These are phyloP conservation scores for Siniperca undulata DNA, from an alignment of 2,797 vertebrate species.

Conservation along the genomic window DNA sequence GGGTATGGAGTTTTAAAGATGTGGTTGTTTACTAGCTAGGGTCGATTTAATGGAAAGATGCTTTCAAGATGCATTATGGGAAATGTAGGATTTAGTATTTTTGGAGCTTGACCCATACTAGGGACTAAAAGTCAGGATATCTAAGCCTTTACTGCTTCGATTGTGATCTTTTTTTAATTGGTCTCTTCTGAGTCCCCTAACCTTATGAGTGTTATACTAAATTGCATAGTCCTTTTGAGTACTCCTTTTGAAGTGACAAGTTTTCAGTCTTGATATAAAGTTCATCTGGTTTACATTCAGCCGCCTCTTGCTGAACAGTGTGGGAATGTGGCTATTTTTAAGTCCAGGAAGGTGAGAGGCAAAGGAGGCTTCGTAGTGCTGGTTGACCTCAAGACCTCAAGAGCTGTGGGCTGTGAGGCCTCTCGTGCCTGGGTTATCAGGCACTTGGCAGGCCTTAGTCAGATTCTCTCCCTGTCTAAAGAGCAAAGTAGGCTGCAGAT, in stretches of 20 bases:
- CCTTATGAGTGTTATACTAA: not conserved
- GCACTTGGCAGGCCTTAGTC: conserved; percentile 64
- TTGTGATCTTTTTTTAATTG: not conserved
- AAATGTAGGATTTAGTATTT: not conserved
- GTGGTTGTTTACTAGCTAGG: not conserved
- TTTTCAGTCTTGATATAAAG: conserved; percentile 9
- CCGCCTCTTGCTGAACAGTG: conserved; percentile 31
- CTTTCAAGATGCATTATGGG: not conserved
- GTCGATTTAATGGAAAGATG: not conserved
- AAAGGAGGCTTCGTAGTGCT: conserved; percentile 43
- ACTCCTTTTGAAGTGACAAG: not conserved
- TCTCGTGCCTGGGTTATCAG: conserved; percentile 78
- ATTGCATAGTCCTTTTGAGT: not conserved
- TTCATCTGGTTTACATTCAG: conserved; percentile 33
- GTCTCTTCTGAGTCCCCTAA: not conserved
- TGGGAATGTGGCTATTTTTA: conserved; percentile 57
- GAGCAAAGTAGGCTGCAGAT: conserved; percentile 48
- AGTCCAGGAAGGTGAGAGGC: conserved; percentile 44
- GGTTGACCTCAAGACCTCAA: conserved; percentile 51
- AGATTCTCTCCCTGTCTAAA: conserved; percentile 50
- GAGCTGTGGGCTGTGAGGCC: conserved; percentile 41
- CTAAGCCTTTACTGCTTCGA: not conserved
- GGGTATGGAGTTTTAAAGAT: not conserved
- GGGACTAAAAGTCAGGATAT: not conserved
- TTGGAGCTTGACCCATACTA: not conserved